Evolutionary conservation across 2,113 vertebrate genomes (phyloP), one percentile per base, ranked within the genome.

Genomic region (Oreotrochilus melanogaster): DNA sequence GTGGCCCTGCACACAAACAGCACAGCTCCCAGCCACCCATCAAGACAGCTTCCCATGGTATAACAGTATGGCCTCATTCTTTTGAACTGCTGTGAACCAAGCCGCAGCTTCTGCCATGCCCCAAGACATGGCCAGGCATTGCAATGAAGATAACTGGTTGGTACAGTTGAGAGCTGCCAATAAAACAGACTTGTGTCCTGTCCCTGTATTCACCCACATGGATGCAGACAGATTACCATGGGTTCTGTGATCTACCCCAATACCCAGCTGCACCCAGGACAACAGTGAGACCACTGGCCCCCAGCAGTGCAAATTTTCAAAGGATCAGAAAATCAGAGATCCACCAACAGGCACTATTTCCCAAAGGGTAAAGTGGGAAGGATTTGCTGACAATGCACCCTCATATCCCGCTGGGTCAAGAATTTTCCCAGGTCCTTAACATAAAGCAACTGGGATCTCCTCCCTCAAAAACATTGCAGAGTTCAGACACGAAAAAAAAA

Each of bases 41-140:
- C 33, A 39, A 54, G 37, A 30, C n/a, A 31, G 23, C 28, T 35
- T 43, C 58, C n/a, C 3, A 1, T 21, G 11, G 56, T 24, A 0
- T 25, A 64, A 39, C 43, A 48, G 7, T 3, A 13, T 15, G 21
- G n/a, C 37, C 30, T 45, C 27, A 1, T 50, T 37, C 50, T 35
- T 80, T 48, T 54, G 56, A 60, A 47, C 14, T 0, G 0, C 60
- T 78, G 25, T 10, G 11, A 78, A 56, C 9, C 2, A 14, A 61
- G 65, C 23, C 7, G 23, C 10, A 31, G 47, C 47, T 65, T 57
- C 47, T 67, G 57, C 51, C 13, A 10, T 43, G 71, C 19, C 75
- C 65, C 2, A 15, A 70, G 30, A 56, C 18, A 4, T 11, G 45
- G 11, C 43, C 6, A 1, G 64, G 60, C 24, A 37, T 9, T 65